Evolutionary conservation across 2,113 vertebrate genomes (phyloP).

Genomic region (Recurvirostra avosetta): DNA sequence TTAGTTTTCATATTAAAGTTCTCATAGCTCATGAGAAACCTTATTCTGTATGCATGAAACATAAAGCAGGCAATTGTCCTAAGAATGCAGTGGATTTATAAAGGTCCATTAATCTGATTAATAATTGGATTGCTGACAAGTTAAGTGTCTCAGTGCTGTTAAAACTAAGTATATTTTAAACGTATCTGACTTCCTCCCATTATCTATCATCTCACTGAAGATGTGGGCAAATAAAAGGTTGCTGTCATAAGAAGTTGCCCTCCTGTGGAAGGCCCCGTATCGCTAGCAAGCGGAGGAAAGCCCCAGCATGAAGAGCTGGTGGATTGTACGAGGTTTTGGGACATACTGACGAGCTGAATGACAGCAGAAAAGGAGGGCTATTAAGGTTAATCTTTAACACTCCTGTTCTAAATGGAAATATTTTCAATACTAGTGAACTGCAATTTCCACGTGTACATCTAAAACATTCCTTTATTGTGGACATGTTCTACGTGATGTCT

Average conservation of each 20-base stretch:
- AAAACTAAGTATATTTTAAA: slow-evolving; percentile 76
- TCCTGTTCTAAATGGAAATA: not conserved
- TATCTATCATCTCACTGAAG: slow-evolving; percentile 71
- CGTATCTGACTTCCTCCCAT: slow-evolving; percentile 66
- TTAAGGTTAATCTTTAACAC: slow-evolving; percentile 43
- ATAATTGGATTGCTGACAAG: slow-evolving; percentile 76
- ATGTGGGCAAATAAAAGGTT: slow-evolving; percentile 67
- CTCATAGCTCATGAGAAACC: not conserved
- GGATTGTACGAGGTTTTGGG: not conserved
- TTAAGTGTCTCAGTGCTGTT: slow-evolving; percentile 75
- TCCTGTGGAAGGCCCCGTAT: not conserved
- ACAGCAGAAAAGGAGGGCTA: slow-evolving; percentile 5
- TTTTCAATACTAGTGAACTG: slow-evolving; percentile 11
- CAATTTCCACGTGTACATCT: slow-evolving; percentile 9
- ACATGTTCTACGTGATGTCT: slow-evolving; percentile 47
- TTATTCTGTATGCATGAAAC: slow-evolving; percentile 62
- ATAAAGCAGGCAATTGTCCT: slow-evolving; percentile 71
- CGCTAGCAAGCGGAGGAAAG: not conserved
- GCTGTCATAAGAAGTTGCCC: not conserved
- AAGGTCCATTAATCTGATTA: slow-evolving; percentile 79
- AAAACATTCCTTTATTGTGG: slow-evolving; percentile 26
- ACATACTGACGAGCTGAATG: not conserved
- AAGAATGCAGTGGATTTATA: slow-evolving; percentile 66
- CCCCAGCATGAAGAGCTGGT: not conserved
- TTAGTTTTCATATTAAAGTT: slow-evolving; percentile 31